A percentile compares a stretch with the other conserved stretches of the same genome.
Conservation (phyloP, 2,888 invertebrate genomes). For the Colletes collaris region DNA sequence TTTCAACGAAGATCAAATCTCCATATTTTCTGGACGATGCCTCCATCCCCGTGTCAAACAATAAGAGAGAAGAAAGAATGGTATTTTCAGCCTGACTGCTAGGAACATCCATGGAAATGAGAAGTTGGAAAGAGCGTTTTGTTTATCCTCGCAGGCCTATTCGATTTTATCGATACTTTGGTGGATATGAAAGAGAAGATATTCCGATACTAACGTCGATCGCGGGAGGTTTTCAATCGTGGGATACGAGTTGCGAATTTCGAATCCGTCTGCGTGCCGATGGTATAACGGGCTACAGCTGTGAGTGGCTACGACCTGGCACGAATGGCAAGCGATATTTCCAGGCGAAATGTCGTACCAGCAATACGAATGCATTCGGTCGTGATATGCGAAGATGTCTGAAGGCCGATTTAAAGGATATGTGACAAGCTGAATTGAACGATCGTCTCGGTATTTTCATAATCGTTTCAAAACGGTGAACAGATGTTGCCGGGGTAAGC, state of each 20-base stretch:
- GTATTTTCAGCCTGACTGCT: no score
- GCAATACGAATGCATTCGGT: conserved; percentile 42
- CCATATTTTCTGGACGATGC: no score
- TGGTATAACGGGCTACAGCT: conserved; percentile 61
- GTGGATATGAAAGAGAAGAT: conserved; percentile 25
- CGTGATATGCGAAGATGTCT: conserved; percentile 39
- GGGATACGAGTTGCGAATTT: conserved; percentile 59
- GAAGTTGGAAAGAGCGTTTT: conserved; percentile 16
- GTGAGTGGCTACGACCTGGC: conserved; percentile 60
- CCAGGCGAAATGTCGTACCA: conserved; percentile 52
- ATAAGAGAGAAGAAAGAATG: no score
- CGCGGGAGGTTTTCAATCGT: conserved; percentile 35
- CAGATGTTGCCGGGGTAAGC: background rate
- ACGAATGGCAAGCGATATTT: conserved; percentile 64
- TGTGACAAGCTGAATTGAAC: conserved; percentile 30
- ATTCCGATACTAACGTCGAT: conserved; percentile 43
- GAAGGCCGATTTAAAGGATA: conserved; percentile 32
- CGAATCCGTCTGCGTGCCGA: conserved; percentile 60
- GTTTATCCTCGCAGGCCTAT: conserved; percentile 59
- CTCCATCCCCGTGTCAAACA: no score
- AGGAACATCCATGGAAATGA: no score
- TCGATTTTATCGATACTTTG: conserved; percentile 54
- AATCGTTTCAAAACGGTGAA: background rate
- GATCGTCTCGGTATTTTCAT: background rate
- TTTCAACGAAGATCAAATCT: no score